These are phyloP conservation scores for Aythya baeri DNA, from an alignment of 2,113 vertebrate species.

Conservation along the genomic window DNA sequence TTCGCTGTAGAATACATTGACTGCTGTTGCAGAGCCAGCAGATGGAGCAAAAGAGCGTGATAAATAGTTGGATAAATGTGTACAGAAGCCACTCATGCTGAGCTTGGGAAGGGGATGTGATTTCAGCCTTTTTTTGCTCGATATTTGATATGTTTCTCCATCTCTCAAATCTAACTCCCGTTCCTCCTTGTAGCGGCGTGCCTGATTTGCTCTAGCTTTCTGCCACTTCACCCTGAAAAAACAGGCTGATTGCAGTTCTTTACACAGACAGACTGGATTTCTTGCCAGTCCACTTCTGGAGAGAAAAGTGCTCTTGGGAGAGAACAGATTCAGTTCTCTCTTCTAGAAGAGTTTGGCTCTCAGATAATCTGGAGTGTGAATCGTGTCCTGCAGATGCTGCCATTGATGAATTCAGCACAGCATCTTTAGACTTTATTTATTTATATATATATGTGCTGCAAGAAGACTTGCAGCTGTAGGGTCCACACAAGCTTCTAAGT, in stretches of 20 bases:
- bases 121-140: not conserved
- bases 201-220: not conserved
- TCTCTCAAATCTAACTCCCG: not conserved
- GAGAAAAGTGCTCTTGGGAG: not conserved
- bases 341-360: not conserved
- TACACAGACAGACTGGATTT: not conserved
- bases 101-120: not conserved
- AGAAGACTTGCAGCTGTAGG: not conserved
- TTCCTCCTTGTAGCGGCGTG: not conserved
- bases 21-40: conserved; percentile 31
- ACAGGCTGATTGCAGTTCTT: not conserved
- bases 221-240: not conserved
- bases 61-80: not conserved
- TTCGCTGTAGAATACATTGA: not conserved
- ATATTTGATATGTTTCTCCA: not conserved
- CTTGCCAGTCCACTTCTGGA: not conserved
- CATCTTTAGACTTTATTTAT: not conserved
- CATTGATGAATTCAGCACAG: not conserved
- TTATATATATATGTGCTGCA: too few species aligned
- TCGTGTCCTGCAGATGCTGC: accelerated
- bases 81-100: not conserved
- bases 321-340: not conserved
- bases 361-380: not conserved
- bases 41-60: conserved; percentile 64
- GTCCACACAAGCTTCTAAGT: not conserved